Percentiles rank a stretch among this genome's conserved stretches.
Evolutionary conservation across 2,113 vertebrate species (phyloP).

Genomic region (Phrynosoma blainvillii): DNA sequence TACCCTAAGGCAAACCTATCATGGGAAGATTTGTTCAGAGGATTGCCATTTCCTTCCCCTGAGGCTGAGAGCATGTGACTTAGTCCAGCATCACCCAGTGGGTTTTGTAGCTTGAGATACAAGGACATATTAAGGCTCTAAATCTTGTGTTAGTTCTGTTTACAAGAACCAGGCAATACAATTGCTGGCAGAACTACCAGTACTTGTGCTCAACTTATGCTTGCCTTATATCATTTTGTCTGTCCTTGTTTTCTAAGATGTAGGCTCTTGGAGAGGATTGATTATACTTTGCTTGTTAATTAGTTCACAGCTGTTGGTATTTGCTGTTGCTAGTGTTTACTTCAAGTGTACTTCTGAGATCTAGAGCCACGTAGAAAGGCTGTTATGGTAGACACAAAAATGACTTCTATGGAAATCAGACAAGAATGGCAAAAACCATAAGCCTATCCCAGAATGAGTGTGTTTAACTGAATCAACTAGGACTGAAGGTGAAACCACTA

Average conservation of each 20-base stretch:
- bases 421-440: not conserved
- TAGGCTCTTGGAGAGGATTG: conserved; percentile 3
- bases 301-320: conserved; percentile 6
- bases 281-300: not conserved
- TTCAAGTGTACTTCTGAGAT: not conserved
- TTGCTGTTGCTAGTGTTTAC: not conserved
- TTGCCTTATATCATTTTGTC: not conserved
- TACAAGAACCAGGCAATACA: not conserved
- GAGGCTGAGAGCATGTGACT: no score
- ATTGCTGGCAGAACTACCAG: not conserved
- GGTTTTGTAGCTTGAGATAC: not conserved
- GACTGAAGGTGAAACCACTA: not conserved
- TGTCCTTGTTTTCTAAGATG: not conserved
- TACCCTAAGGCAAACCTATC: no score
- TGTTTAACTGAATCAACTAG: not conserved
- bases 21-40: no score
- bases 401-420: not conserved
- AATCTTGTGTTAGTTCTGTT: not conserved
- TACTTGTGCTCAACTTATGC: not conserved
- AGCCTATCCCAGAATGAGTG: not conserved
- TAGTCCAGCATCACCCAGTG: no score
- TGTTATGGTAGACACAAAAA: not conserved
- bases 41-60: no score
- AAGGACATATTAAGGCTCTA: not conserved
- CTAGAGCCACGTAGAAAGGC: not conserved